A percentile compares a stretch with the other conserved stretches of the same genome.
Evolutionary conservation across 2,888 invertebrate species (phyloP).

Genomic region (Orchesellides sinensis): DNA sequence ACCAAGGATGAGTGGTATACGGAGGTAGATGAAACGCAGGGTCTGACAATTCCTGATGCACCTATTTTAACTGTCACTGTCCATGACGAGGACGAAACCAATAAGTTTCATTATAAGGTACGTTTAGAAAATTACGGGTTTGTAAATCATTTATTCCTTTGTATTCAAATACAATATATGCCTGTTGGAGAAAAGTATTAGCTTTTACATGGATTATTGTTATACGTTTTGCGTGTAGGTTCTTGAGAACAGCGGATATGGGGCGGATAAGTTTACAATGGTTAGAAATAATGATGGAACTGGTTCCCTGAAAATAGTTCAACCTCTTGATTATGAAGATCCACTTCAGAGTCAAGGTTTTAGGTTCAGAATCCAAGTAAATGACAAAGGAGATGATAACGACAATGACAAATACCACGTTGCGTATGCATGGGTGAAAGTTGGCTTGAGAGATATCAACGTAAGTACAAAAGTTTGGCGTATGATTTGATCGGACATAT

Average conservation of each 20-base stretch:
- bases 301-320: conserved; percentile 95
- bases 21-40: conserved; percentile 97
- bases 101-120: conserved; percentile 95
- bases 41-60: conserved; percentile 93
- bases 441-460: conserved; percentile 87
- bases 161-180: neutral
- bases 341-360: conserved; percentile 96
- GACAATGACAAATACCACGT: conserved; percentile 98
- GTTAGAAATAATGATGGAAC: conserved; percentile 97
- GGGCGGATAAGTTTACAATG: conserved; percentile 98
- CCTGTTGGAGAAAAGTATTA: neutral
- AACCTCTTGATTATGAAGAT: conserved; percentile 97
- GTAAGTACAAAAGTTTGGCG: conserved; percentile 48
- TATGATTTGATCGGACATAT: neutral
- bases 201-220: neutral
- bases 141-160: neutral
- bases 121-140: conserved; percentile 18
- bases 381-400: conserved; percentile 95
- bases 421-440: conserved; percentile 96
- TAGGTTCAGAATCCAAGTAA: conserved; percentile 95
- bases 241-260: conserved; percentile 95
- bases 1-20: conserved; percentile 98
- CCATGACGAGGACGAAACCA: conserved; percentile 97
- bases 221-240: conserved; percentile 78
- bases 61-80: conserved; percentile 93